Evolutionary conservation across 2,797 vertebrate genomes (phyloP), one percentile per base, ranked within the genome.

Genomic region (Rhadinocentrus ornatus): DNA sequence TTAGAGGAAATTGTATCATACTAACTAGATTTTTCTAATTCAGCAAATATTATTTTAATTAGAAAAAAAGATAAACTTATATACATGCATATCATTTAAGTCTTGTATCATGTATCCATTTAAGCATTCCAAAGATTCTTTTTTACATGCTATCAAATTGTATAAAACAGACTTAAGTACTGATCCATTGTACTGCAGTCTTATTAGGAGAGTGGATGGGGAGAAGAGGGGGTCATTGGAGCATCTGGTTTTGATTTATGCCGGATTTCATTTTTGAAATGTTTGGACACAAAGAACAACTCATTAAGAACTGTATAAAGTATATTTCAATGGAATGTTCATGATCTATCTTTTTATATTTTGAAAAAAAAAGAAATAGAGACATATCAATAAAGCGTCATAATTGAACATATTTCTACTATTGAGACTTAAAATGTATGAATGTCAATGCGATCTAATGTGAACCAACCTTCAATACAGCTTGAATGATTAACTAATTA

Each of bases 271-370:
- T 93, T 94, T 93, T 93, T 91, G 86, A 94, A 94, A 93, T 88
- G 89, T 91, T 81, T 77, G 81, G 85, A 91, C 89, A 92, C 86
- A 89, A 92, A 90, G 88, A 91, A 90, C 84, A 89, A 91, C 85
- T 87, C 88, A 90, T 93, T 80, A 85, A 87, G 84, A 93, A 89
- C 90, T 93, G 93, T 94, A 93, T 78, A 93, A 91, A 93, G 88
- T 93, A 92, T 94, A 92, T 94, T 94, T 93, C 92, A 93, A 93
- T 86, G 91, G 92, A 94, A 93, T 92, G 92, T 93, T 93, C 89
- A 92, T 92, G 90, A 92, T 91, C 90, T 92, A 94, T 92, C 92
- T 92, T 94, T 94, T 94, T 93, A 94, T 94, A 93, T 93, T 93
- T 93, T 92, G 80, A 90, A 92, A 82, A 90, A 32, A 32, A 90